Conservation (phyloP, 2,113 vertebrate genomes). For the Mormyrus iriodes region DNA sequence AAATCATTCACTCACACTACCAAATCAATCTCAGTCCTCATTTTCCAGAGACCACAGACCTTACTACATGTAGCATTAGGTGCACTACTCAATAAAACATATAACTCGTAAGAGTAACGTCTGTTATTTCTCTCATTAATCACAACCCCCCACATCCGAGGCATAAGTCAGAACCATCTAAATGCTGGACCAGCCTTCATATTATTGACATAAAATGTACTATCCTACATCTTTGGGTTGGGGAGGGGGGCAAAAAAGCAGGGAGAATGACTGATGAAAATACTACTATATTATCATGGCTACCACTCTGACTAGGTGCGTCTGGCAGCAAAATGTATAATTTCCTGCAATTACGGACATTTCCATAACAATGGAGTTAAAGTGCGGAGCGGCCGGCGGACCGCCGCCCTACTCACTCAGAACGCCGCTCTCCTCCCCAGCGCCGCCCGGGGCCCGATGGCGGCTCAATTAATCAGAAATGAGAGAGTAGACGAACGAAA, state of each 20-base stretch:
- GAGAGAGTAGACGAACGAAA: neutral
- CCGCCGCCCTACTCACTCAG: neutral
- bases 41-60: neutral
- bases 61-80: neutral
- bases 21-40: neutral
- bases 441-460: neutral
- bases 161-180: neutral
- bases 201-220: neutral
- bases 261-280: slow-evolving; percentile 2
- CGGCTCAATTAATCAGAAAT: neutral
- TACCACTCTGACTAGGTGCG: neutral
- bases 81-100: neutral
- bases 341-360: neutral
- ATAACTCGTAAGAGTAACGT: neutral
- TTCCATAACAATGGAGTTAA: neutral
- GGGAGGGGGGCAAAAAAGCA: neutral
- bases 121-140: neutral
- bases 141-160: neutral
- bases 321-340: neutral
- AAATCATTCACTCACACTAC: neutral
- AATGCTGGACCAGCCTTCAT: neutral
- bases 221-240: neutral
- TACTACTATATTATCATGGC: neutral
- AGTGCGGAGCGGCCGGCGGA: neutral
- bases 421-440: neutral